These are phyloP conservation scores for Tenualosa ilisha DNA, from an alignment of 2,797 vertebrate genomes.

Conservation along the genomic window DNA sequence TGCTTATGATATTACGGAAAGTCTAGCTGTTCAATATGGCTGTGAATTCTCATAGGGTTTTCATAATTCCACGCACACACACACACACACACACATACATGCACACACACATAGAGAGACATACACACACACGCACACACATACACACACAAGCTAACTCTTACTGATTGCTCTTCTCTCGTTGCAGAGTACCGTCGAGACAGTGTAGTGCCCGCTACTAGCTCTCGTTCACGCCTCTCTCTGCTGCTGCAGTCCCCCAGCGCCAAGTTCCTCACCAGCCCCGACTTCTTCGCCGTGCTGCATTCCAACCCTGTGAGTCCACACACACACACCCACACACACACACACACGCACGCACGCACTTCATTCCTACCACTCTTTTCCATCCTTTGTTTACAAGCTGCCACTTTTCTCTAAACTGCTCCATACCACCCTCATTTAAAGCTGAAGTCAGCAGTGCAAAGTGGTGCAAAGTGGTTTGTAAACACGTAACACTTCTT, in stretches of 20 bases:
- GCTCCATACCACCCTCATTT: background rate
- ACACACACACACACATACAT: background rate
- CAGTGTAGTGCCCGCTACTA: conserved; percentile 76
- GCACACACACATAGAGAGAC: background rate
- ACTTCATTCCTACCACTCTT: background rate
- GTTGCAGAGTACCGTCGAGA: conserved; percentile 86
- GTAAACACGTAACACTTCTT: too few species aligned
- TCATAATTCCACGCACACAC: background rate
- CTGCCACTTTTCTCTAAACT: background rate
- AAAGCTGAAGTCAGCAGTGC: too few species aligned
- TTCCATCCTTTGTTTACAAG: background rate
- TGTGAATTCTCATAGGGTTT: background rate
- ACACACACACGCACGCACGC: background rate
- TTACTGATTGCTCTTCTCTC: conserved; percentile 25
- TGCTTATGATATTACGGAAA: background rate
- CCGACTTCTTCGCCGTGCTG: conserved; percentile 96
- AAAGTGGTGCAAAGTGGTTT: too few species aligned
- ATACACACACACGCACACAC: conserved; percentile 8
- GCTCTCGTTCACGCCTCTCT: conserved; percentile 86
- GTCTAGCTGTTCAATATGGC: background rate
- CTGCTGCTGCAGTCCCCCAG: conserved; percentile 91
- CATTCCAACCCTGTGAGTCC: conserved; percentile 92
- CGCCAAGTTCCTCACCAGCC: conserved; percentile 94
- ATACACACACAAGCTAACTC: background rate
- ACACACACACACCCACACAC: conserved; percentile 2